Conservation (phyloP, 35 echinoderm and acorn worm species). For the Holothuria glaberrima region DNA sequence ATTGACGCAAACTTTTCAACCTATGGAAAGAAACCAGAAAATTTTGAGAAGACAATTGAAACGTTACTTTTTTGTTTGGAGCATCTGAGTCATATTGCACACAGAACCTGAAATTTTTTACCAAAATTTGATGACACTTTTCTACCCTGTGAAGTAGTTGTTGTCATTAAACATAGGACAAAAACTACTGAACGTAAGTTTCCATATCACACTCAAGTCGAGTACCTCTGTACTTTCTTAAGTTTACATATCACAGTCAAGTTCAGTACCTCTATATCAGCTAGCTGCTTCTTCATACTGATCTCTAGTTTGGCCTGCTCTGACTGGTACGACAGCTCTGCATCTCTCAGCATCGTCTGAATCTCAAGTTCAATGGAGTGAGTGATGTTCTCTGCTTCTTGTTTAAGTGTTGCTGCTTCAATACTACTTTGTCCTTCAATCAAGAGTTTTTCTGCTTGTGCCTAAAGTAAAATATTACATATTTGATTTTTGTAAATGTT, state of each 20-base stretch:
- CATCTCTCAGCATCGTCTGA: constrained; percentile 43
- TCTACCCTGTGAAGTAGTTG: too few species aligned
- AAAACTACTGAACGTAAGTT: too few species aligned
- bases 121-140: too few species aligned
- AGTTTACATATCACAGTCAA: neutral
- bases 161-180: too few species aligned
- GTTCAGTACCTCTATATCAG: constrained; percentile 78
- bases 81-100: too few species aligned
- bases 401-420: constrained; percentile 81
- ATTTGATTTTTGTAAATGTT: too few species aligned
- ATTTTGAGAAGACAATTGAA: too few species aligned
- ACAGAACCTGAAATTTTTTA: too few species aligned
- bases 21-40: constrained; percentile 56
- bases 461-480: constrained; percentile 38
- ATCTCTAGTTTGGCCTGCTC: constrained; percentile 76
- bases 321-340: constrained; percentile 62
- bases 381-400: constrained; percentile 89
- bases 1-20: constrained; percentile 76
- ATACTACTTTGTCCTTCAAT: constrained; percentile 93
- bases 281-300: constrained; percentile 61
- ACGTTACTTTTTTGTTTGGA: too few species aligned
- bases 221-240: too few species aligned
- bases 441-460: constrained; percentile 80
- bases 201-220: too few species aligned
- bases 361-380: constrained; percentile 60